Evolutionary conservation across 2,797 vertebrate genomes (phyloP).

Genomic region (Podarcis lilfordi): DNA sequence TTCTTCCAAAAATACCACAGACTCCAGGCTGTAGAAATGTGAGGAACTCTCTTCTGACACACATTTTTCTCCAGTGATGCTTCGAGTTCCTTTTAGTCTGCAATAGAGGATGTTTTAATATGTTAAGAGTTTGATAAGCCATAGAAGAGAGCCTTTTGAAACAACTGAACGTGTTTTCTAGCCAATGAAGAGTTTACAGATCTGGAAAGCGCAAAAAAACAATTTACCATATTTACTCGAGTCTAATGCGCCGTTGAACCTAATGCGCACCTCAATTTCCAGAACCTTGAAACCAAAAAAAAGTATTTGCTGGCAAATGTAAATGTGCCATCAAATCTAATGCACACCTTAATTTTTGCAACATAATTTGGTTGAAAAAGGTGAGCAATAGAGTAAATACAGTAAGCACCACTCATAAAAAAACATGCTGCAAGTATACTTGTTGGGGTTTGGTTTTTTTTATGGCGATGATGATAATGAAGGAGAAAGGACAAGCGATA

Average conservation of each 20-base stretch:
- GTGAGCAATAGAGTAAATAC: too few relatives aligned
- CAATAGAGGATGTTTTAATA: background rate
- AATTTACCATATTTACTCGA: too few relatives aligned
- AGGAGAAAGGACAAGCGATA: background rate
- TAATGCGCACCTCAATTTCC: too few relatives aligned
- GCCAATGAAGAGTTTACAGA: background rate
- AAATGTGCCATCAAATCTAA: too few relatives aligned
- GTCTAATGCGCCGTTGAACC: too few relatives aligned
- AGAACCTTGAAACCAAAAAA: too few relatives aligned
- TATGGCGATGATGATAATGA: background rate
- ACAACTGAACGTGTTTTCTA: background rate
- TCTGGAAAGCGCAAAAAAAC: background rate
- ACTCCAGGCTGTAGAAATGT: background rate
- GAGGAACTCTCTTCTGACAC: background rate
- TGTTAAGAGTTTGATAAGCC: background rate
- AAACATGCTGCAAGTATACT: background rate
- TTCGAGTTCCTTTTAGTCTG: background rate
- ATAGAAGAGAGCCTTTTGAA: background rate
- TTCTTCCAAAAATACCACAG: background rate
- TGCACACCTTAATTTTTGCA: too few relatives aligned
- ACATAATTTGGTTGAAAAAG: too few relatives aligned
- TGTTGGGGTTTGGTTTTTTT: background rate
- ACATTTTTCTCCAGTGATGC: background rate
- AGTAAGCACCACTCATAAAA: background rate
- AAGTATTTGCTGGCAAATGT: too few relatives aligned